Base-by-base conservation (phyloP, 2,113 vertebrate genomes). In the Tachuris rubrigastra region DNA sequence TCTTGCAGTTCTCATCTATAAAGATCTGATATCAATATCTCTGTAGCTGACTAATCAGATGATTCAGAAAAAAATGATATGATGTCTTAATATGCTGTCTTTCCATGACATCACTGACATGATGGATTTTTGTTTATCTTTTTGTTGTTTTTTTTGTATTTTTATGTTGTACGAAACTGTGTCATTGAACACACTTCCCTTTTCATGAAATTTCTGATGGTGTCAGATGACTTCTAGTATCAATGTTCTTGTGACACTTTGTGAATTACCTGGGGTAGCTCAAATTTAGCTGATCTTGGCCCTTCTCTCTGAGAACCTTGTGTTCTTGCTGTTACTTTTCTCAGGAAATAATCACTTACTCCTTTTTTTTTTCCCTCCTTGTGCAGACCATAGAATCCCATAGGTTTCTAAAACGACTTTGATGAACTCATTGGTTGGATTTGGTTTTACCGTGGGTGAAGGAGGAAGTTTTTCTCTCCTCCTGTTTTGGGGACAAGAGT, bases 391-490 rank as follows among this genome's bases (percentile, higher is more conserved):
- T 33, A 39, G 23, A 31, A 21, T 58, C 7, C 8, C 37, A 49
- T 4, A 59, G 18, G 5, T 59, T 87, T 33, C 27, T 42, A 55
- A 75, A 82, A 50, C 35, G 3, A 37, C 10, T 65, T 16, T 46
- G 12, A 50, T 59, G 2, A 37, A 46, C 6, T 63, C 9, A 55
- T 13, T 62, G n/a, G 6, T 10, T 47, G 25, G 1, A 9, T 15
- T 18, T 9, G 30, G 24, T 30, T n/a, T n/a, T 42, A 25, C 49
- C 14, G 4, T 5, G 14, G 17, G 8, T 12, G 4, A 2, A 9
- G 8, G 8, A 37, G 19, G 4, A 49, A 37, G 5, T 27, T 8
- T 0, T 33, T 2, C 0, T 82, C 14, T 39, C 75, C 4, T 68
- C 5, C 4, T 60, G 10, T 67, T 82, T 77, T 10, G 37, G 8